Base-by-base conservation (phyloP, 2,888 invertebrate species). In the Tetheella fluctuosa region DNA sequence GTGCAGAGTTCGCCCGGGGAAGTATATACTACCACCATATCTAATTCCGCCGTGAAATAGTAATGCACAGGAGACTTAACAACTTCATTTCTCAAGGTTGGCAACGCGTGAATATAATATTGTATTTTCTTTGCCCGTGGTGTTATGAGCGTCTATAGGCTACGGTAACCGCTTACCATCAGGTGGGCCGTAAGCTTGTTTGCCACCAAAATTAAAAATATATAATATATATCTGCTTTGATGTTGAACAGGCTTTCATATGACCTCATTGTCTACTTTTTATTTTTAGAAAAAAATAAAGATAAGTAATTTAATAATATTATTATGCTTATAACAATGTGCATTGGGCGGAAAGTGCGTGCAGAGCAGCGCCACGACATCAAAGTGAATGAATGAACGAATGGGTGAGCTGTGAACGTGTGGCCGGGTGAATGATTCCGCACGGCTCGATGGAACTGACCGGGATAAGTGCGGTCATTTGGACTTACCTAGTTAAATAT, bases 321-420 rank as follows among this genome's bases (percentile, higher is more conserved):
- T n/a, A n/a, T n/a, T n/a, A 74, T 69, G 79, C 79, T 77, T 82
- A 79, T 73, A 80, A 79, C 79, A 77, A 74, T 81, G 88, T 82
- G 78, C 86, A 85, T 64, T 74, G 73, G 77, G 78, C 83, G 85
- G 81, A 76, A 89, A 88, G 85, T 91, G 90, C 90, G 89, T 89
- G 83, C 79, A 77, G 55, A 48, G 48, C 79, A 68, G 76, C 73
- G 75, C 62, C 70, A 68, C 74, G 68, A 87, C 86, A 89, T 90
- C 90, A 91, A 90, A 91, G 91, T 83, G 88, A 86, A 85, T 71
- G 78, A 76, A 65, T 71, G 73, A 76, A 74, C 80, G 85, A 81
- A 74, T 77, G 83, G 76, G 73, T 79, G 81, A 81, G 74, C 79
- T 77, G 81, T 80, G 84, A 85, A 77, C 81, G 82, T 65, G 65